Evolutionary conservation across 2,113 vertebrate species (phyloP).

Genomic region (Channa argus): DNA sequence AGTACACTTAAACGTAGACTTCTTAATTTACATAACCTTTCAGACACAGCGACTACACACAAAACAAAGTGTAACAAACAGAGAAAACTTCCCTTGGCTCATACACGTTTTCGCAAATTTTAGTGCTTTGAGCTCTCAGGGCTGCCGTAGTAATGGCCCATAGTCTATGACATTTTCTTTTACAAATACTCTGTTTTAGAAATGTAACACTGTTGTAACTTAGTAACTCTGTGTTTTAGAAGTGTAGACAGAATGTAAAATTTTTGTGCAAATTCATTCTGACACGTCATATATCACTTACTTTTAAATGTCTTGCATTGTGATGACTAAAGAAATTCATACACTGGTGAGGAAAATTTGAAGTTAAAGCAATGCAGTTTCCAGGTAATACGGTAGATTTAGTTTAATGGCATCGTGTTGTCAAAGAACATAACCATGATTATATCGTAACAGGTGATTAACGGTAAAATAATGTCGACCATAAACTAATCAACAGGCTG

Average conservation of each 20-base stretch:
- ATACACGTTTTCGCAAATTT: no score
- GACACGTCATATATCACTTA: no score
- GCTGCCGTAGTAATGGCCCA: background rate
- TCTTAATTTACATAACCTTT: no score
- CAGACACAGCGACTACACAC: no score
- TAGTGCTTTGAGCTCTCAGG: no score
- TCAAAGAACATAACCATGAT: background rate
- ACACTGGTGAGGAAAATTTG: no score
- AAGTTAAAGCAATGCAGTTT: background rate
- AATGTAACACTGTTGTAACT: background rate
- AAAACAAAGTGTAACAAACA: no score
- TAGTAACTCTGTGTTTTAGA: background rate
- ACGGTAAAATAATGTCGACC: background rate
- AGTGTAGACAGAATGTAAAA: background rate
- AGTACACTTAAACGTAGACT: no score
- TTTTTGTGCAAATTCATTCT: no score
- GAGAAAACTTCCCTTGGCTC: no score
- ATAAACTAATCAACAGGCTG: constrained; percentile 8
- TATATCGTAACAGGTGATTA: constrained; percentile 13
- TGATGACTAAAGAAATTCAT: background rate
- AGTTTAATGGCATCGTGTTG: background rate
- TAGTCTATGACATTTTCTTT: background rate
- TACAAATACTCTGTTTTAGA: background rate
- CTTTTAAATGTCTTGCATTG: no score
- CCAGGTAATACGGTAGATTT: background rate